Percentiles rank a stretch among this genome's conserved stretches.
These are phyloP conservation scores for Sussaba pulchella DNA, from an alignment of 2,888 invertebrate species.

Conservation along the genomic window DNA sequence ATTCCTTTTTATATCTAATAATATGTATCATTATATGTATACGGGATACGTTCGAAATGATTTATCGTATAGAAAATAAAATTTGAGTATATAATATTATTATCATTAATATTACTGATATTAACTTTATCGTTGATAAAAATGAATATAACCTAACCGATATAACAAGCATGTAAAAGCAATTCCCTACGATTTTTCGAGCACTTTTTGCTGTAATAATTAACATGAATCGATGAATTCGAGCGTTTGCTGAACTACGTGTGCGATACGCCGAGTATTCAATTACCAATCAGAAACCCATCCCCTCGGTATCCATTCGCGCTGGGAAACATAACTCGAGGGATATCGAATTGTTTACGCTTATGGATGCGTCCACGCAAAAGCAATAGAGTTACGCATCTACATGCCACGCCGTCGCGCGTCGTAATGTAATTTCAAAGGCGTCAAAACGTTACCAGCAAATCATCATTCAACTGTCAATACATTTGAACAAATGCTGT, in stretches of 20 bases:
- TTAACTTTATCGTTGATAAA: too few relatives aligned
- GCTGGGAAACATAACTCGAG: not conserved
- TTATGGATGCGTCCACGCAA: not conserved
- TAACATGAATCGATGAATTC: not conserved
- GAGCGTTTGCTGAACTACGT: not conserved
- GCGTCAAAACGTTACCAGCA: not conserved
- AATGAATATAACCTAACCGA: too few relatives aligned
- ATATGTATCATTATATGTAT: too few relatives aligned
- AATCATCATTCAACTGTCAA: not conserved
- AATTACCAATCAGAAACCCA: conserved; percentile 20
- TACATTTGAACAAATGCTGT: too few relatives aligned
- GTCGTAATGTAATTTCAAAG: not conserved
- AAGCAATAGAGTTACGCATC: conserved; percentile 5
- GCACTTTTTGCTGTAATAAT: not conserved
- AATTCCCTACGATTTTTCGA: not conserved
- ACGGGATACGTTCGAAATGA: too few relatives aligned
- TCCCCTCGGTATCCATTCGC: not conserved
- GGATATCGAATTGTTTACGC: conserved; percentile 27
- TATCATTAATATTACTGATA: too few relatives aligned
- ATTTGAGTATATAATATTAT: too few relatives aligned
- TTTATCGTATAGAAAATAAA: too few relatives aligned
- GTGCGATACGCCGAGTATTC: not conserved
- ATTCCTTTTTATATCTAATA: not conserved
- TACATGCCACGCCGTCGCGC: not conserved
- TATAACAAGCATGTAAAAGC: too few relatives aligned